These are phyloP conservation scores for Rhegmatorhina hoffmannsi DNA, from an alignment of 2,113 vertebrate species.

Conservation along the genomic window DNA sequence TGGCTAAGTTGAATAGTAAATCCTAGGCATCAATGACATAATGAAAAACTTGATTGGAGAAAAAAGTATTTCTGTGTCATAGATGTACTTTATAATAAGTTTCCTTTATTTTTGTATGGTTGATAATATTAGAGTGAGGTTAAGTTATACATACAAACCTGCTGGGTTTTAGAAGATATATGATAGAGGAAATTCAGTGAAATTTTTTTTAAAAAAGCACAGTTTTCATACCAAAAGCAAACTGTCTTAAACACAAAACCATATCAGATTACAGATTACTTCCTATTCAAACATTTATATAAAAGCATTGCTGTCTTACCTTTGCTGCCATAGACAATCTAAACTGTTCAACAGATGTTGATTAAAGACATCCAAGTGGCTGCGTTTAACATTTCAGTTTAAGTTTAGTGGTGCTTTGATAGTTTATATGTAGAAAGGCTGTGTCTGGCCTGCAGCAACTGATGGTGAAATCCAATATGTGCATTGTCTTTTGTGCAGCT, in stretches of 20 bases:
- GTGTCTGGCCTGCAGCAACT: slow-evolving; percentile 39
- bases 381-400: slow-evolving; percentile 45
- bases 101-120: background rate
- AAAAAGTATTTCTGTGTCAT: background rate
- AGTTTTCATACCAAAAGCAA: background rate
- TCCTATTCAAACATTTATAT: background rate
- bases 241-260: background rate
- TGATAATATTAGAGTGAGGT: background rate
- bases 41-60: background rate
- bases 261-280: background rate
- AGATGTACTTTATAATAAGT: background rate
- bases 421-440: slow-evolving; percentile 56
- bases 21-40: background rate
- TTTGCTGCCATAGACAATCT: slow-evolving; percentile 6
- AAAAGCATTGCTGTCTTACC: slow-evolving; percentile 2
- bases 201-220: background rate
- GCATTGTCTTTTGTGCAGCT: slow-evolving; percentile 52
- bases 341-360: slow-evolving; percentile 71
- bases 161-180: background rate
- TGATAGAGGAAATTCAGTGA: background rate
- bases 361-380: slow-evolving; percentile 50
- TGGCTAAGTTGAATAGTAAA: background rate
- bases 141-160: background rate
- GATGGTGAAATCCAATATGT: slow-evolving; percentile 50
- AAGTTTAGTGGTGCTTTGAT: slow-evolving; percentile 64